Base-by-base conservation (phyloP, 2,113 vertebrate species). In the Pelmatolapia mariae region DNA sequence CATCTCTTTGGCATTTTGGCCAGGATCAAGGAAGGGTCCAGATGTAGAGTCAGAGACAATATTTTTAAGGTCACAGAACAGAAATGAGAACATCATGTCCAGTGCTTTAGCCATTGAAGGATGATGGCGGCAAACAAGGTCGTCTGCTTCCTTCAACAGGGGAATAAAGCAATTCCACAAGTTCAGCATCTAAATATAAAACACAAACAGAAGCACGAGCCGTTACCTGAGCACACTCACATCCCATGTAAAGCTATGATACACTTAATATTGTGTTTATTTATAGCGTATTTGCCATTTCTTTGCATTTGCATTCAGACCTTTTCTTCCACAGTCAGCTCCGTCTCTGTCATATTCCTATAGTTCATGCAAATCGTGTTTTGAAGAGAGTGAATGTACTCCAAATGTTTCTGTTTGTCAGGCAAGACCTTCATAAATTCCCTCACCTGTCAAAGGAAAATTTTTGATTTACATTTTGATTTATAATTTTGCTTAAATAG, bases 11-110 rank as follows among this genome's bases (percentile, higher is more conserved):
- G 94, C 87, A 8, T 96, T 95, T 87, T 98, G 96, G 1, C 57
- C 10, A 2, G 97, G 96, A 68, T 98, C 97, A 43, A 96, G 92
- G 91, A 96, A 98, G 9, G 85, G 84, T 10, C 93, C 95, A 2
- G 95, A 94, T 5, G 95, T 91, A 36, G 94, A 95, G 12, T 50
- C 82, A 3, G 45, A 80, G 7, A 96, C 45, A 15, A 95, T 31
- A 24, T 79, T 80, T 52, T 96, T 93, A 43, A 97, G 91, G 31
- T 97, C 94, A 2, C 24, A 63, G 40, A 89, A 3, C 1, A 96
- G 86, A 11, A 89, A 83, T 3, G 87, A 90, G 82, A 96, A 94
- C 40, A 94, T 95, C 29, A 89, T 93, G 53, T 97, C 91, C 80
- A 98, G 43, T 33, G 94, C 95, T 2, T 94, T 89, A 8, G 93